Percentiles rank a stretch among this genome's conserved stretches.
These are phyloP conservation scores for Mesopsocus fuscifrons DNA, from an alignment of 2,888 invertebrate species.

Conservation along the genomic window DNA sequence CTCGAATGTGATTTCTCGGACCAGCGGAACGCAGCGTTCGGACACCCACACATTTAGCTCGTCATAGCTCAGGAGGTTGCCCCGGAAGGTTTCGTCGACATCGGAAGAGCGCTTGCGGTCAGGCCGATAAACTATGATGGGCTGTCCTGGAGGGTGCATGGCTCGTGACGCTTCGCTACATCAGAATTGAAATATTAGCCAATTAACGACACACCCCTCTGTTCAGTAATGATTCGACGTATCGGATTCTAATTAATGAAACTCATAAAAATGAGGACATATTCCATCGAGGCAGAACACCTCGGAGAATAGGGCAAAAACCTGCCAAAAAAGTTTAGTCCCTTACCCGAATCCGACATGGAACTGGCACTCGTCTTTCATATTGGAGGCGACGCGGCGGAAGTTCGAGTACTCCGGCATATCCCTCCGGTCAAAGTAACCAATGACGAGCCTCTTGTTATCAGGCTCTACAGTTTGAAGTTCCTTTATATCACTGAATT, in stretches of 20 bases:
- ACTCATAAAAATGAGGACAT: no score
- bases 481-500: constrained; percentile 53
- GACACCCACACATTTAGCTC: constrained; percentile 73
- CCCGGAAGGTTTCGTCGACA: constrained; percentile 66
- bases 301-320: background rate
- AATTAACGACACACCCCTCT: no score
- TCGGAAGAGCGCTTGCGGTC: constrained; percentile 62
- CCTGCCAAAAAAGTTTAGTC: background rate
- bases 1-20: constrained; percentile 97
- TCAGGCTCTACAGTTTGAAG: constrained; percentile 46
- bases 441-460: constrained; percentile 60
- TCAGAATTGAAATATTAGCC: constrained; percentile 62
- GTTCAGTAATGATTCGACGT: no score
- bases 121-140: constrained; percentile 65
- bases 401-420: constrained; percentile 64
- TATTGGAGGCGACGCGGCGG: constrained; percentile 30
- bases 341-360: constrained; percentile 64
- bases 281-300: constrained; percentile 11
- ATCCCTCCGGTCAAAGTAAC: constrained; percentile 69
- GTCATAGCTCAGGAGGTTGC: constrained; percentile 54
- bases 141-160: constrained; percentile 73
- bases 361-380: constrained; percentile 78
- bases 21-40: constrained; percentile 88
- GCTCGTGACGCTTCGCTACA: constrained; percentile 64
- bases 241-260: no score